Conservation (phyloP, 2,888 invertebrate species). For the Blastobasis lacticolella region DNA sequence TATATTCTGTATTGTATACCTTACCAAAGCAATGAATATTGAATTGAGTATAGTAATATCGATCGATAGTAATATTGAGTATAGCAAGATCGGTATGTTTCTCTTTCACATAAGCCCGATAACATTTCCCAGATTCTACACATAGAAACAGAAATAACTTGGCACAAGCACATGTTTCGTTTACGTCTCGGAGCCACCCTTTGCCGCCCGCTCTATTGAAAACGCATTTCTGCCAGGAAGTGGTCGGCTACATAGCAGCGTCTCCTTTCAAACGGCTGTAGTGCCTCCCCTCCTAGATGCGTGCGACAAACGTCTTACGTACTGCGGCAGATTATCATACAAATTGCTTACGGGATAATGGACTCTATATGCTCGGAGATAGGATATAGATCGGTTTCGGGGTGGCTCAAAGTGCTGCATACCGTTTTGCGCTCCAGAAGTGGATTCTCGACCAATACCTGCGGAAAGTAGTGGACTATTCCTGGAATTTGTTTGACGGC, state of each 20-base stretch:
- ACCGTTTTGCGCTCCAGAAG: constrained; percentile 13
- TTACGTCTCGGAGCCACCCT: constrained; percentile 18
- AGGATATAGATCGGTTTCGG: background rate
- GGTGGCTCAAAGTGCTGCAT: constrained; percentile 1
- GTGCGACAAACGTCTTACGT: constrained; percentile 11
- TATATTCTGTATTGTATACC: no score
- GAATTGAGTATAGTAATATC: no score
- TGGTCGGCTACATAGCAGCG: constrained; percentile 42
- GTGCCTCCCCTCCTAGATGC: constrained; percentile 32
- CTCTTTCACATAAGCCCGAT: no score
- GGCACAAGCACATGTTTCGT: constrained; percentile 20
- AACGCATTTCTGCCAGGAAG: constrained; percentile 53
- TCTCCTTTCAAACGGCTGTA: constrained; percentile 42
- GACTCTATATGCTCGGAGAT: background rate
- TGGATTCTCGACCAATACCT: constrained; percentile 33
- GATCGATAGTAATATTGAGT: no score
- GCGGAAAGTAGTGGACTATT: constrained; percentile 38
- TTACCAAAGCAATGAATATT: no score
- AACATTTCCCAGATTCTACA: no score
- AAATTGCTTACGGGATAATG: background rate
- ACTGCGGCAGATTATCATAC: background rate
- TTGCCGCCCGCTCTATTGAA: constrained; percentile 31
- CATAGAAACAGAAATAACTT: constrained; percentile 6
- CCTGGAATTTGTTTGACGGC: constrained; percentile 49
- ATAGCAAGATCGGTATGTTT: no score